A percentile compares a stretch with the other conserved stretches of the same genome.
Evolutionary conservation across 2,888 invertebrate genomes (phyloP).

Genomic region (Kuschelorhynchus macadamiae): DNA sequence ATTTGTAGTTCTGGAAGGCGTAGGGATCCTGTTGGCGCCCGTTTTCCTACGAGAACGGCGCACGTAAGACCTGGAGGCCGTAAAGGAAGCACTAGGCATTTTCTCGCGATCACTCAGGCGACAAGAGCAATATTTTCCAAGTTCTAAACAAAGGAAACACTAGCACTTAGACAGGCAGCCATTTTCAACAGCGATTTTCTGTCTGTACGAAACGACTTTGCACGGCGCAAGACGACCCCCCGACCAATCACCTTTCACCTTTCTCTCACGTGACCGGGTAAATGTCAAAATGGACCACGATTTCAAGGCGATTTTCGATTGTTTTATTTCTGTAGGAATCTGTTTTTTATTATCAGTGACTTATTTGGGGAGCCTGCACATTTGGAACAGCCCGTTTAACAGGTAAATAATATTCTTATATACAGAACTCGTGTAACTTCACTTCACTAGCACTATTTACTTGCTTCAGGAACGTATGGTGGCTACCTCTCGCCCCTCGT

Average conservation of each 20-base stretch:
- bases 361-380: slow-evolving; percentile 90
- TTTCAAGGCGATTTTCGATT: slow-evolving; percentile 67
- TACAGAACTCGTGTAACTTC: slow-evolving; percentile 11
- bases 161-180: slow-evolving; percentile 85
- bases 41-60: slow-evolving; percentile 89
- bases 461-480: slow-evolving; percentile 37
- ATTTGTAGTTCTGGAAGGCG: slow-evolving; percentile 85
- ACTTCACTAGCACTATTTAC: slow-evolving; percentile 36
- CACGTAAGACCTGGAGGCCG: slow-evolving; percentile 92
- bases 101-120: slow-evolving; percentile 69
- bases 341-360: slow-evolving; percentile 83
- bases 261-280: slow-evolving; percentile 50
- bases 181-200: slow-evolving; percentile 73
- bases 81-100: slow-evolving; percentile 95
- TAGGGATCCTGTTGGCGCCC: slow-evolving; percentile 89
- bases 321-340: slow-evolving; percentile 77
- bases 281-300: slow-evolving; percentile 60
- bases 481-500: slow-evolving; percentile 47
- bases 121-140: slow-evolving; percentile 64
- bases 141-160: slow-evolving; percentile 87
- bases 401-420: slow-evolving; percentile 71
- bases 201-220: slow-evolving; percentile 38
- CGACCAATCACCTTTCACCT: slow-evolving; percentile 44
- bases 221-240: slow-evolving; percentile 46
- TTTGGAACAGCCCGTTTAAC: slow-evolving; percentile 84